Evolutionary conservation across 2,113 vertebrate species (phyloP).

Genomic region (Ondatra zibethicus): DNA sequence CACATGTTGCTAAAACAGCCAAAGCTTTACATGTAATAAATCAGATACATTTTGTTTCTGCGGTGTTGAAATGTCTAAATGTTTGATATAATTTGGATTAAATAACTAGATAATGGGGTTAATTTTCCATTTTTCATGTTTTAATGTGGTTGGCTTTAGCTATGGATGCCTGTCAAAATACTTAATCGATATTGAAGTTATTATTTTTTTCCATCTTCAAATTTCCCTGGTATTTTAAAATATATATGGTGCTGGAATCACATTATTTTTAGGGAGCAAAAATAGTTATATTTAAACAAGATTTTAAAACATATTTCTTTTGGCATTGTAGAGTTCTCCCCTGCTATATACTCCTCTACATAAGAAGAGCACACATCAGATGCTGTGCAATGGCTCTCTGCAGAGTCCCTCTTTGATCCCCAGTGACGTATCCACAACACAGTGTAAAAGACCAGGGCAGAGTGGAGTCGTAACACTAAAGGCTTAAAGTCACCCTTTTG

Average conservation of each 20-base stretch:
- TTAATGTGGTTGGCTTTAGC: constrained; percentile 66
- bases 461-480: constrained; percentile 88
- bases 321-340: neutral
- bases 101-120: constrained; percentile 46
- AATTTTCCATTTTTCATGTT: constrained; percentile 63
- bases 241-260: neutral
- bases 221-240: constrained; percentile 65
- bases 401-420: constrained; percentile 91
- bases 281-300: constrained; percentile 22
- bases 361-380: neutral
- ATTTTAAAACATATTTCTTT: constrained; percentile 51
- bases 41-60: constrained; percentile 26
- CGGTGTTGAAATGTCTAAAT: constrained; percentile 40
- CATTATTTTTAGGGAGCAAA: constrained; percentile 27
- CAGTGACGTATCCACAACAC: constrained; percentile 89
- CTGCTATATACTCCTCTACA: too few relatives aligned
- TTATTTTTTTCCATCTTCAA: constrained; percentile 67
- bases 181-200: constrained; percentile 55
- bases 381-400: constrained; percentile 70
- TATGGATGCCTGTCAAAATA: constrained; percentile 58
- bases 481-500: constrained; percentile 82
- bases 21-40: constrained; percentile 50
- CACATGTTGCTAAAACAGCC: constrained; percentile 27
- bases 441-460: constrained; percentile 90
- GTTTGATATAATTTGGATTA: constrained; percentile 56